Conservation (phyloP, 2,888 invertebrate genomes). For the Eremobia ochroleuca region DNA sequence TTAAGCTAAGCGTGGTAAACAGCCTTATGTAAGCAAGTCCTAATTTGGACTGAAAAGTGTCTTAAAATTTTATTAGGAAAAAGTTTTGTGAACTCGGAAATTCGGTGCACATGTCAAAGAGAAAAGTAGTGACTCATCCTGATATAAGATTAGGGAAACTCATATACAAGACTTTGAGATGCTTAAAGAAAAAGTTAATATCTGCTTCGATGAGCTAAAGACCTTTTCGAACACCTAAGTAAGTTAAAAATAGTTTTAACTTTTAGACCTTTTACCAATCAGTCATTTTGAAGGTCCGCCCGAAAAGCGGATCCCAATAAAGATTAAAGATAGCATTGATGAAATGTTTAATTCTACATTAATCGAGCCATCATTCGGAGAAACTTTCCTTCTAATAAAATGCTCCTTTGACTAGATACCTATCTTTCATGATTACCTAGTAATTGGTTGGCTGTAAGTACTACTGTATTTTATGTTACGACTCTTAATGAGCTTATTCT, state of each 20-base stretch:
- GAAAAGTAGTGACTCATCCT: slow-evolving; percentile 46
- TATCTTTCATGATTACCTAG: slow-evolving; percentile 38
- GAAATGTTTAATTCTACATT: slow-evolving; percentile 51
- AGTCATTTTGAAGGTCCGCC: slow-evolving; percentile 36
- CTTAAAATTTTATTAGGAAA: slow-evolving; percentile 30
- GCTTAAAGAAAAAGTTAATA: slow-evolving; percentile 36
- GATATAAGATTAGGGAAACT: slow-evolving; percentile 46
- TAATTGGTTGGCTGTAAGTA: slow-evolving; percentile 34
- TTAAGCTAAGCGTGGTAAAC: slow-evolving; percentile 51
- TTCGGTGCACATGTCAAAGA: slow-evolving; percentile 40
- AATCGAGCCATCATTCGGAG: slow-evolving; percentile 15
- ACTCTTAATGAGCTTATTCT: slow-evolving; percentile 32
- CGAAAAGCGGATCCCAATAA: slow-evolving; percentile 26
- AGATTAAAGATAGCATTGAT: slow-evolving; percentile 53
- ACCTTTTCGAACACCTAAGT: slow-evolving; percentile 31
- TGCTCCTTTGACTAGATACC: slow-evolving; percentile 11
- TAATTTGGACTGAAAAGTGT: slow-evolving; percentile 32
- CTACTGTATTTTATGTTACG: slow-evolving; percentile 27
- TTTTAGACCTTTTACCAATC: slow-evolving; percentile 46
- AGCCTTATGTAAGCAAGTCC: slow-evolving; percentile 43
- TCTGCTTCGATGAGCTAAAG: slow-evolving; percentile 14
- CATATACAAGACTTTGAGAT: slow-evolving; percentile 44
- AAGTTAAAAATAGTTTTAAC: slow-evolving; percentile 39
- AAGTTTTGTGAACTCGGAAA: slow-evolving; percentile 36
- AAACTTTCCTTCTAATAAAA: slow-evolving; percentile 14